Conservation (phyloP, 2,113 vertebrate species). For the Plotosus lineatus region DNA sequence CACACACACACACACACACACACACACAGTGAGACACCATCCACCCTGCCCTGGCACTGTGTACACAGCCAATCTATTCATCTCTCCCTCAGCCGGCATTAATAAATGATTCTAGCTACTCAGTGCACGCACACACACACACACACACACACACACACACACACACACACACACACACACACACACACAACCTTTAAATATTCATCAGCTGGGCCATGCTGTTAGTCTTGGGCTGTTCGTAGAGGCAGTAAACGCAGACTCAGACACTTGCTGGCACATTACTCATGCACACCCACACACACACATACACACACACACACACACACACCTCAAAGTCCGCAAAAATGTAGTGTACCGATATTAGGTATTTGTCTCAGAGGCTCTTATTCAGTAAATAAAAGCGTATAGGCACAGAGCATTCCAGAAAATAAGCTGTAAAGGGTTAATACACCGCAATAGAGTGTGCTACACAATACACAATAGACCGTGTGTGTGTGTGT, state of each 20-base stretch:
- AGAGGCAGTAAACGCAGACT: constrained; percentile 54
- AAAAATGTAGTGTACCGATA: constrained; percentile 28
- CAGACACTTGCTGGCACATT: constrained; percentile 50
- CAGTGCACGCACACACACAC: constrained; percentile 27
- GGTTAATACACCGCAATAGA: constrained; percentile 20
- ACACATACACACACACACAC: constrained; percentile 31
- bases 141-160: constrained; percentile 32
- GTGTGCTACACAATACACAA: constrained; percentile 23
- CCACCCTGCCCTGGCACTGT: constrained; percentile 48
- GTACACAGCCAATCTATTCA: constrained; percentile 62
- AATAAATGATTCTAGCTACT: constrained; percentile 60
- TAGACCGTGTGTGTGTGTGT: constrained; percentile 15
- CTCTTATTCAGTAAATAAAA: not conserved
- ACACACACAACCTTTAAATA: constrained; percentile 47
- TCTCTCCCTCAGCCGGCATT: constrained; percentile 61
- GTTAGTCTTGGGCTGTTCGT: constrained; percentile 53
- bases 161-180: constrained; percentile 38
- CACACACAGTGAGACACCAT: constrained; percentile 27
- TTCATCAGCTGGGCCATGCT: constrained; percentile 54
- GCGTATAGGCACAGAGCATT: not conserved
- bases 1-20: constrained; percentile 38
- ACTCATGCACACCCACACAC: constrained; percentile 2
- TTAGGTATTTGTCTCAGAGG: not conserved
- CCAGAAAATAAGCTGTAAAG: not conserved
- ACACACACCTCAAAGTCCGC: constrained; percentile 30